Percentiles rank a stretch among this genome's conserved stretches.
Conservation (phyloP, 2,888 invertebrate species). For the Watsonalla cultraria region DNA sequence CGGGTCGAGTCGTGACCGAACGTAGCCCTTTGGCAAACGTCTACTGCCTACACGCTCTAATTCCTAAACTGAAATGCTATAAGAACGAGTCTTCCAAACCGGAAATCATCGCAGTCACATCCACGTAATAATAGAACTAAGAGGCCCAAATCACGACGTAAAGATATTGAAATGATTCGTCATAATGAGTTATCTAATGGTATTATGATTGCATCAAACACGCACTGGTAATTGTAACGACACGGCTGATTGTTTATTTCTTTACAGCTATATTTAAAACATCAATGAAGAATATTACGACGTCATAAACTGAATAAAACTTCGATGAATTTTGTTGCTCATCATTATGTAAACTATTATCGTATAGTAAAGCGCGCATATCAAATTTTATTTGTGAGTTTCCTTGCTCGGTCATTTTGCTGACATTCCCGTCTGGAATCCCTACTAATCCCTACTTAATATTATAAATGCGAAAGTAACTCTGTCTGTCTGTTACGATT, state of each 20-base stretch:
- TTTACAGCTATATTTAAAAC: background rate
- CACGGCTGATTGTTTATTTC: slow-evolving; percentile 4
- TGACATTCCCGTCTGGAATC: too few relatives aligned
- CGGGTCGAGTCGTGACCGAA: slow-evolving; percentile 7
- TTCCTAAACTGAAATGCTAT: slow-evolving; percentile 50
- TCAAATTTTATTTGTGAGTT: too few relatives aligned
- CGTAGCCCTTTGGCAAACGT: slow-evolving; percentile 24
- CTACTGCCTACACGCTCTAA: slow-evolving; percentile 46
- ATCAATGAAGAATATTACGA: too few relatives aligned
- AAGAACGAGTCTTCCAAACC: slow-evolving; percentile 36
- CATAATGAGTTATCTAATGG: slow-evolving; percentile 25
- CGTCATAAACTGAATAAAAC: too few relatives aligned
- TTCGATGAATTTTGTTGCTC: too few relatives aligned
- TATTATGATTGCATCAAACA: slow-evolving; percentile 17
- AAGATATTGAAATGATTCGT: slow-evolving; percentile 6
- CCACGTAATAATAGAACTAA: slow-evolving; percentile 6
- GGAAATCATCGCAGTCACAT: slow-evolving; percentile 21
- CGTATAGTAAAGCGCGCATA: too few relatives aligned
- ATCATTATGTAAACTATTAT: too few relatives aligned
- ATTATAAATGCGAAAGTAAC: too few relatives aligned
- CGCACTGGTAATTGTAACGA: slow-evolving; percentile 8
- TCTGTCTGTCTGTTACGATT: too few relatives aligned
- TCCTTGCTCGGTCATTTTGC: too few relatives aligned
- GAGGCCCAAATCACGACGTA: slow-evolving; percentile 9
- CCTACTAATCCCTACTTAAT: too few relatives aligned